Conservation (phyloP, 1,140 invertebrate species). For the Lasaia peninsularis region DNA sequence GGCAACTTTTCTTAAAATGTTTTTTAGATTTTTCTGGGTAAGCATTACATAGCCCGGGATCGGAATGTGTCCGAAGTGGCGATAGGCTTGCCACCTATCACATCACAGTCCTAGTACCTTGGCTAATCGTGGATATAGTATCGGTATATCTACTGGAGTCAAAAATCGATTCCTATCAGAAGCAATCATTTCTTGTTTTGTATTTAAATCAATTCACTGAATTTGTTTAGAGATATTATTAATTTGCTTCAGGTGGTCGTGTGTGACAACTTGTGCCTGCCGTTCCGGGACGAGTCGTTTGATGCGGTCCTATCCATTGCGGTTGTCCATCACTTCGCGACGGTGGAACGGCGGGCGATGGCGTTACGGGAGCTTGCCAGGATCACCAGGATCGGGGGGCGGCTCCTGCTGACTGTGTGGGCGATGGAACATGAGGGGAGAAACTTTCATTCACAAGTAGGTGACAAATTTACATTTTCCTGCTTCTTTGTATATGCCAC, state of each 20-base stretch:
- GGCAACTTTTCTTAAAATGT: no score
- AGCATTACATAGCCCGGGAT: no score
- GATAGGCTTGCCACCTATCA: no score
- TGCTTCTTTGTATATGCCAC: no score
- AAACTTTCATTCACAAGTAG: constrained; percentile 83
- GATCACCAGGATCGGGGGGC: constrained; percentile 92
- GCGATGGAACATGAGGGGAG: constrained; percentile 96
- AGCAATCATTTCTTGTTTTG: no score
- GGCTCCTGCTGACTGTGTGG: constrained; percentile 97
- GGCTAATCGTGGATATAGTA: no score
- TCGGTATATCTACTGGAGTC: no score
- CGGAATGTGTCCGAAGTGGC: no score
- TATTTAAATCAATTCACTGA: no score
- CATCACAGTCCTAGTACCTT: no score
- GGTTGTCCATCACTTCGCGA: constrained; percentile 96
- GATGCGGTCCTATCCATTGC: constrained; percentile 96
- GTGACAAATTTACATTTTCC: neutral
- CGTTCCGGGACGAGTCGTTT: constrained; percentile 94
- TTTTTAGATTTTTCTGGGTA: no score
- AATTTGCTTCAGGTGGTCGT: constrained; percentile 77
- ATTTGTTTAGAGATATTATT: neutral
- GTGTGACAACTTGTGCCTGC: constrained; percentile 92
- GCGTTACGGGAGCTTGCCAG: constrained; percentile 92
- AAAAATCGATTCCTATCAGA: no score
- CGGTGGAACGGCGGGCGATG: constrained; percentile 90